Base-by-base conservation (phyloP, 2,888 invertebrate species). In the Lapara coniferarum region DNA sequence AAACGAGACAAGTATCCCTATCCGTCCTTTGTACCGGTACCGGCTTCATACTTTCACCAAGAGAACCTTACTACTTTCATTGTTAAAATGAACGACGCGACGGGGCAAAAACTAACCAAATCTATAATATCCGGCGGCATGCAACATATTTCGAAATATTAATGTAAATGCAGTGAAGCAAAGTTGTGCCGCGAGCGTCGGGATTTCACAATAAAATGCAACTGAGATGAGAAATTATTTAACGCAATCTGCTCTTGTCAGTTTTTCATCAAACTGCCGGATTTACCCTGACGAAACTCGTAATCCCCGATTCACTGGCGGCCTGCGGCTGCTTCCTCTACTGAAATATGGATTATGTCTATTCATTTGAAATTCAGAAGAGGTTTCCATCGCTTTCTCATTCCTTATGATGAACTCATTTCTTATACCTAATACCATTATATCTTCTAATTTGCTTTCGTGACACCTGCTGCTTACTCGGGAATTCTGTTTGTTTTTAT, bases 301-400 rank as follows among this genome's bases (percentile, higher is more conserved):
- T 85, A 85, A 86, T 83, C 80, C 79, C 69, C 74, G 73, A 77
- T 77, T 77, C 74, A 77, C 73, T 74, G 25, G 75, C 73, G 75
- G 74, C 75, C 80, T 73, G 77, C 73, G 77, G 78, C 73, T 75
- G 82, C 80, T 81, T 77, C 80, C 75, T 79, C 79, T 75, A 81
- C 81, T 83, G 81, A 85, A 86, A 86, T 87, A 85, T 84, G 84
- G 85, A 88, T 88, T 85, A 86, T 77, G 79, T 84, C 79, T 78
- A 81, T 85, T 84, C 81, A 88, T 88, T 88, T 86, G 84, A 83
- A 88, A 87, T 87, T 86, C 87, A 86, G 84, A 87, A 79, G 80
- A 86, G 84, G 79, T 76, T 78, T 68, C 79, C 81, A 84, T 86
- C 79, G 83, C 78, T 84, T 83, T 83, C 81, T 79, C 78, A 80